A percentile compares a stretch with the other conserved stretches of the same genome.
phyloP scores from a whole-genome alignment of 1,140 invertebrate genomes.

The Hyphantria cunea region DNA sequence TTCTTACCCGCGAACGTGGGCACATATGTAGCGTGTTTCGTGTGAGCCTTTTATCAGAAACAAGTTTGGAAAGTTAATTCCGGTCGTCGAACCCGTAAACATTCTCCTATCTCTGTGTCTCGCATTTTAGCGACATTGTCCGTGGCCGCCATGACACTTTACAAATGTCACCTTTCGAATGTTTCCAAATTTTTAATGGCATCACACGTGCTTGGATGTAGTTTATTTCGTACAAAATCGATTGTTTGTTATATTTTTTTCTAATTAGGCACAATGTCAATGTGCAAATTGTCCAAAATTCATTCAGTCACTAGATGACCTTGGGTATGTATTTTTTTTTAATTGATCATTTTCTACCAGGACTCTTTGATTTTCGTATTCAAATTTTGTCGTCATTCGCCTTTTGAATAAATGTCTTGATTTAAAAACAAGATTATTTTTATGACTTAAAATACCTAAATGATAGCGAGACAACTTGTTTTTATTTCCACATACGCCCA shows the following conservation, averaged over 20 bases:
- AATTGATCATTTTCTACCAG: too few relatives aligned
- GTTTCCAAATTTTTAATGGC: slow-evolving; percentile 5
- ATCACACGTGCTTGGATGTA: slow-evolving; percentile 5
- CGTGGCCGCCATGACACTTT: slow-evolving; percentile 6
- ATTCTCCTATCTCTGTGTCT: slow-evolving; percentile 47
- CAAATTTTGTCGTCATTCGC: too few relatives aligned
- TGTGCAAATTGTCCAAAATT: too few relatives aligned
- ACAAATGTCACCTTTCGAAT: slow-evolving; percentile 6
- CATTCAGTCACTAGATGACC: too few relatives aligned
- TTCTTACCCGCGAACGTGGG: slow-evolving; percentile 17
- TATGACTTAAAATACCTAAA: too few relatives aligned
- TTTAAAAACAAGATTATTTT: too few relatives aligned
- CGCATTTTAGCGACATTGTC: slow-evolving; percentile 8
- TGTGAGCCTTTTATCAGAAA: slow-evolving; percentile 56
- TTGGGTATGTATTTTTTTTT: too few relatives aligned
- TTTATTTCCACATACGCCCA: neutral
- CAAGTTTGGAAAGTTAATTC: slow-evolving; percentile 69
- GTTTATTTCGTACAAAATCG: too few relatives aligned
- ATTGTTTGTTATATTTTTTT: too few relatives aligned
- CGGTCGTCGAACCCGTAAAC: slow-evolving; percentile 58
- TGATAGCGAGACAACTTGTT: neutral
- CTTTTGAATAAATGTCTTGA: too few relatives aligned
- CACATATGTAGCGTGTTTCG: slow-evolving; percentile 45
- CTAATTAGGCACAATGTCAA: too few relatives aligned
- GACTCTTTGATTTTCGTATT: too few relatives aligned